A percentile compares a stretch with the other conserved stretches of the same genome.
Conservation (phyloP, 2,888 invertebrate species). For the Zygaena filipendulae region DNA sequence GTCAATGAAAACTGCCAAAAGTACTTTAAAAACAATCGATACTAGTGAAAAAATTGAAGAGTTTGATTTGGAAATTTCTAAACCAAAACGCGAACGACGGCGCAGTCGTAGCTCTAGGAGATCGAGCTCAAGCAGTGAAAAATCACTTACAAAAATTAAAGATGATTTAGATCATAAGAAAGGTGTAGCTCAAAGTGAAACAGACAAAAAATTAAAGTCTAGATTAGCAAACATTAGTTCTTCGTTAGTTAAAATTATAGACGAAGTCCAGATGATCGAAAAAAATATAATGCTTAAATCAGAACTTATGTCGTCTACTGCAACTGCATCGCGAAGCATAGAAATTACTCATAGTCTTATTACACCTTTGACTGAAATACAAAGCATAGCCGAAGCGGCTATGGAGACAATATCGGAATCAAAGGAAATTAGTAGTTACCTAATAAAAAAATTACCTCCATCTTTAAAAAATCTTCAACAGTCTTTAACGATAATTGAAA, state of each 20-base stretch:
- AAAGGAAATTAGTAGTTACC: slow-evolving; percentile 49
- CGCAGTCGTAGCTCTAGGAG: slow-evolving; percentile 51
- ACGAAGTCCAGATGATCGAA: slow-evolving; percentile 70
- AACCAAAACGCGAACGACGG: slow-evolving; percentile 39
- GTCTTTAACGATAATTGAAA: slow-evolving; percentile 73
- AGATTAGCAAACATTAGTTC: slow-evolving; percentile 29
- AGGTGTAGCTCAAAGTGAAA: neutral
- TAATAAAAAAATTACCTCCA: slow-evolving; percentile 66
- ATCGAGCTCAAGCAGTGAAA: slow-evolving; percentile 59
- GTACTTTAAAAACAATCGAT: slow-evolving; percentile 39
- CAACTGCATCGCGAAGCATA: slow-evolving; percentile 73
- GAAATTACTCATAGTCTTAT: slow-evolving; percentile 72
- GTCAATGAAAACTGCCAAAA: slow-evolving; percentile 38
- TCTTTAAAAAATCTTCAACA: slow-evolving; percentile 73
- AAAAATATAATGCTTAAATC: slow-evolving; percentile 74
- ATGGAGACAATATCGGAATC: slow-evolving; percentile 48
- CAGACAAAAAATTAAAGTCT: slow-evolving; percentile 31
- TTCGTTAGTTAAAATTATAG: slow-evolving; percentile 55
- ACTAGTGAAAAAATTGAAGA: slow-evolving; percentile 21
- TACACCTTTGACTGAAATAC: slow-evolving; percentile 72
- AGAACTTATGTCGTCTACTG: slow-evolving; percentile 73
- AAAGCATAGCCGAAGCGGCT: slow-evolving; percentile 67
- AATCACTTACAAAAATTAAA: slow-evolving; percentile 40
- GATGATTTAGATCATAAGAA: slow-evolving; percentile 30
- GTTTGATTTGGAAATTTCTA: slow-evolving; percentile 20